Evolutionary conservation across 1,140 invertebrate genomes (phyloP).

Genomic region (Megathymus violae): DNA sequence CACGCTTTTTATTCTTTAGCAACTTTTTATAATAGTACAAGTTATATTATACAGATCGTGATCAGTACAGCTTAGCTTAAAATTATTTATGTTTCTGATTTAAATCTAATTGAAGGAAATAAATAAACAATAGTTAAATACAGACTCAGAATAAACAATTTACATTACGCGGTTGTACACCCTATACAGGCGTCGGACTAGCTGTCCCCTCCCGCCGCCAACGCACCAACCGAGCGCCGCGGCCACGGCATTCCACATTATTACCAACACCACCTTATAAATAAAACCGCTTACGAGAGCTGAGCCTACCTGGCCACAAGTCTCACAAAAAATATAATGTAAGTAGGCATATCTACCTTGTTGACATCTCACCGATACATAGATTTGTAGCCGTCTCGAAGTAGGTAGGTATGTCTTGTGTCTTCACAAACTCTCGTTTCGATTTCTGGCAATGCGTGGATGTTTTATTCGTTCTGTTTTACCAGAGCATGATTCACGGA

Average conservation of each 20-base stretch:
- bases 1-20: no score
- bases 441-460: background rate
- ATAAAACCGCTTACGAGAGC: slow-evolving; percentile 71
- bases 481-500: background rate
- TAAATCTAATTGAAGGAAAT: background rate
- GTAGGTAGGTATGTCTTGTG: slow-evolving; percentile 4
- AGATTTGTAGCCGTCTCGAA: slow-evolving; percentile 37
- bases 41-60: no score
- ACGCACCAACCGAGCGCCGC: slow-evolving; percentile 50
- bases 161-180: slow-evolving; percentile 36
- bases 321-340: slow-evolving; percentile 59
- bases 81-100: no score
- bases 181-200: slow-evolving; percentile 48
- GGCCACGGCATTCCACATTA: slow-evolving; percentile 74
- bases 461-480: no score
- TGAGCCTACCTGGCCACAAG: slow-evolving; percentile 67
- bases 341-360: slow-evolving; percentile 56
- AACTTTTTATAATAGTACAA: no score
- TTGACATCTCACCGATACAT: slow-evolving; percentile 67
- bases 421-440: background rate
- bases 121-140: slow-evolving; percentile 6
- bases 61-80: no score
- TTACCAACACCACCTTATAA: slow-evolving; percentile 73
- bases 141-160: slow-evolving; percentile 7
- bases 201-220: slow-evolving; percentile 52